These are phyloP conservation scores for Plectropomus leopardus DNA, from an alignment of 2,113 vertebrate genomes.

Conservation along the genomic window DNA sequence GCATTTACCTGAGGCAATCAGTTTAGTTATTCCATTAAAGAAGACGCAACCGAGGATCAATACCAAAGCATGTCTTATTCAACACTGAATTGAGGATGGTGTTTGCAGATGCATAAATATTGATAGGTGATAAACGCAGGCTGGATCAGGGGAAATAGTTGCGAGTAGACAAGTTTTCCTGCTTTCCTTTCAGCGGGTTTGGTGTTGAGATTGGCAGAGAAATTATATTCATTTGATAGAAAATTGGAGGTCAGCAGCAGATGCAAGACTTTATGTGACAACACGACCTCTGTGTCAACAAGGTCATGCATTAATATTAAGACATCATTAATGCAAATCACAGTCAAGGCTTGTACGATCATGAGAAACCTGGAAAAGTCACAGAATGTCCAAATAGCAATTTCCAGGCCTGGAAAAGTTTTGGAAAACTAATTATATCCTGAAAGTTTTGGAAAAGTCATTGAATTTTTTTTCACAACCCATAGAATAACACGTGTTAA, in stretches of 20 bases:
- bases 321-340: constrained; percentile 14
- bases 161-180: constrained; percentile 25
- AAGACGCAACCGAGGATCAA: constrained; percentile 54
- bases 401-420: too few species aligned
- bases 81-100: constrained; percentile 49
- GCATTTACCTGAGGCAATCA: constrained; percentile 66
- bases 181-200: constrained; percentile 18
- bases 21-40: constrained; percentile 73
- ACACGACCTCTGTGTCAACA: neutral
- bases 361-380: too few species aligned
- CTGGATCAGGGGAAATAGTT: constrained; percentile 38
- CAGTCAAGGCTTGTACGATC: too few species aligned
- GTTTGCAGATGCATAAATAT: constrained; percentile 67
- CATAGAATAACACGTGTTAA: too few species aligned
- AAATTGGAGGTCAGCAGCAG: constrained; percentile 3
- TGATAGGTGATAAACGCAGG: constrained; percentile 67
- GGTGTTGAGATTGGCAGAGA: constrained; percentile 8
- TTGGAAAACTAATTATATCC: too few species aligned
- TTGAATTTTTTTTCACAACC: too few species aligned
- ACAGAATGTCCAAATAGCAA: too few species aligned
- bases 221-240: constrained; percentile 3
- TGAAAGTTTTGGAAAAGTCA: too few species aligned
- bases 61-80: constrained; percentile 70
- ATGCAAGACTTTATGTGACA: neutral
- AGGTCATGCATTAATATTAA: constrained; percentile 29